Evolutionary conservation across 2,888 invertebrate species (phyloP), one percentile per base, ranked within the genome.

Genomic region (Anodontia alba): DNA sequence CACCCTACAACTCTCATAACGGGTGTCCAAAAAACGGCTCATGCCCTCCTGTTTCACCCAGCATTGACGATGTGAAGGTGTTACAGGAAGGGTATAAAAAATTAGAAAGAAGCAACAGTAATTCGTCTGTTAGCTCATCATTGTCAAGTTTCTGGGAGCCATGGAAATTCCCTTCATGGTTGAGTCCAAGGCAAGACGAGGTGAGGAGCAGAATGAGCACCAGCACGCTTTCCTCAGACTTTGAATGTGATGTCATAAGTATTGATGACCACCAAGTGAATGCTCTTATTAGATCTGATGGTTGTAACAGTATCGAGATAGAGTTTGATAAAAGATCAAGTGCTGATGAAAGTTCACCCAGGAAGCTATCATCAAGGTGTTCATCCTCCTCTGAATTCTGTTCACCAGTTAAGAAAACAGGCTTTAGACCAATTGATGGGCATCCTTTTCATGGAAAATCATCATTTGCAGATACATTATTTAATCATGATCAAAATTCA

Each of bases 221-320:
- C 15, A 86, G 88, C 46, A 81, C 83, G 20, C 51, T 86, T 26
- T 89, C 88, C 20, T 89, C 89, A 49, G 88, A 88, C 72, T 87
- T 87, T 82, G 88, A 90, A 79, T 88, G 90, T 87, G 90, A 91
- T 71, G 85, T 89, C 26, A 91, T 90, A 33, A 87, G 88, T 73
- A 89, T 91, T 70, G 91, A 92, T 74, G 90, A 92, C 80, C 88
- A 89, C 33, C 88, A 88, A 70, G 84, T 92, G 87, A 90, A 90
- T 78, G 91, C 90, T 66, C 83, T 86, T 38, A 90, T 92, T 36
- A 78, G 91, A 73, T 90, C 91, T 15, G 90, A 90, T 81, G 91
- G 90, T 31, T 88, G 88, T 75, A 91, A 91, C 77, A 91, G 88
- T 71, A 81, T 91, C 36, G 90, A 90, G 72, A 91, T 91, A 69